Conservation (phyloP, 2,113 vertebrate genomes). For the Bujurquina vittata region DNA sequence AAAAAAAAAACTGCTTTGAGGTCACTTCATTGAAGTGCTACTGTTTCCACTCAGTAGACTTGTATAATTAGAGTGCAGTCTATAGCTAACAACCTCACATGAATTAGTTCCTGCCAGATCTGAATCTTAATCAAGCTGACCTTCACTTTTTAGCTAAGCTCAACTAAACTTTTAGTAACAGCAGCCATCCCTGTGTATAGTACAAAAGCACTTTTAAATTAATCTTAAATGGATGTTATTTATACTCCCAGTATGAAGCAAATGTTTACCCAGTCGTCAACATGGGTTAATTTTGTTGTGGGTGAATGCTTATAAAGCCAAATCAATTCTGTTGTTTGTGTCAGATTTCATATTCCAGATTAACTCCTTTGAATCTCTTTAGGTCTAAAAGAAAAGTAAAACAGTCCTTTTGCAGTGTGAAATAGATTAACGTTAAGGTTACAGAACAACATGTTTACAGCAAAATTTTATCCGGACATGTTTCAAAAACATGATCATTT, state of each 20-base stretch:
- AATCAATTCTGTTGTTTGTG: constrained; percentile 48
- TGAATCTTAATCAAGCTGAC: constrained; percentile 59
- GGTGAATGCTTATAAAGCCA: constrained; percentile 48
- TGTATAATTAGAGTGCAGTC: constrained; percentile 56
- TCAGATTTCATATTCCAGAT: constrained; percentile 29
- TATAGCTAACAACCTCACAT: constrained; percentile 39
- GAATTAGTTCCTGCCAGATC: constrained; percentile 47
- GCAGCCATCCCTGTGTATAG: neutral
- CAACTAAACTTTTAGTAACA: constrained; percentile 1
- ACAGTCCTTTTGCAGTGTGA: neutral
- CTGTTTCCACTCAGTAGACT: constrained; percentile 38
- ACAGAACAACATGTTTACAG: neutral
- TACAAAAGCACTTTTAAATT: neutral
- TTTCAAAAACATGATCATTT: constrained; percentile 1
- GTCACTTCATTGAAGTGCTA: constrained; percentile 48
- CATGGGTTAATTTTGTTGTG: constrained; percentile 27
- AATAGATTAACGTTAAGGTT: neutral
- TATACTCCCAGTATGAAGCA: constrained; percentile 17
- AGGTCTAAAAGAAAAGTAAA: constrained; percentile 21
- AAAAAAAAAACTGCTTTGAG: constrained; percentile 52
- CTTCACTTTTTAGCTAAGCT: constrained; percentile 35
- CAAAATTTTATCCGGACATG: neutral
- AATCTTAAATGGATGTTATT: constrained; percentile 4
- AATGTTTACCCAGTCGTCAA: constrained; percentile 49
- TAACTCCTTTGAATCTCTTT: constrained; percentile 45